Percentiles rank a stretch among this genome's conserved stretches.
These are phyloP conservation scores for Eupithecia abbreviata DNA, from an alignment of 2,888 invertebrate genomes.

Conservation along the genomic window DNA sequence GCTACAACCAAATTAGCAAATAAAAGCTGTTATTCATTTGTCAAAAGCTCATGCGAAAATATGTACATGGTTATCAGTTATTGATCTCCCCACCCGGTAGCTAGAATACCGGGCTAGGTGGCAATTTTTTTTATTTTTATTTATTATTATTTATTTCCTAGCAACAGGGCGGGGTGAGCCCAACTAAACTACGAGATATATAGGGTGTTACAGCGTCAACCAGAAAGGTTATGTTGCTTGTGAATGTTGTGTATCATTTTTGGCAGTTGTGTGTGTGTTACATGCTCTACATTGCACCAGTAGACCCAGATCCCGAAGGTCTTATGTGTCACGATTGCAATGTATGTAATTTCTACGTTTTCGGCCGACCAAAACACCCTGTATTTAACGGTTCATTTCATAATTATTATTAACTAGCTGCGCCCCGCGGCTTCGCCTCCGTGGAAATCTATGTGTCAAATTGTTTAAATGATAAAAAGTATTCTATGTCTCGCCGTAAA, in stretches of 20 bases:
- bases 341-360: too few relatives aligned
- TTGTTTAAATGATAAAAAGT: too few relatives aligned
- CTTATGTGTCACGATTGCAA: too few relatives aligned
- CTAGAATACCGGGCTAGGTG: background rate
- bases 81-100: background rate
- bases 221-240: too few relatives aligned
- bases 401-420: background rate
- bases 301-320: background rate
- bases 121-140: too few relatives aligned
- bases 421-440: too few relatives aligned
- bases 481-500: too few relatives aligned
- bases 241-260: background rate
- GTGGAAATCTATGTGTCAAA: too few relatives aligned
- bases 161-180: background rate
- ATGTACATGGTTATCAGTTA: background rate
- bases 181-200: background rate
- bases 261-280: background rate
- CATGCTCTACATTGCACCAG: background rate
- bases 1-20: background rate
- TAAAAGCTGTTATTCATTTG: background rate
- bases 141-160: too few relatives aligned
- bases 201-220: background rate
- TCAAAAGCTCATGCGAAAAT: slow-evolving; percentile 5
- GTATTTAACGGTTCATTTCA: background rate
- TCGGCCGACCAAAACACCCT: background rate